Evolutionary conservation across 2,797 vertebrate species (phyloP).

Genomic region (Aphelocoma californica): DNA sequence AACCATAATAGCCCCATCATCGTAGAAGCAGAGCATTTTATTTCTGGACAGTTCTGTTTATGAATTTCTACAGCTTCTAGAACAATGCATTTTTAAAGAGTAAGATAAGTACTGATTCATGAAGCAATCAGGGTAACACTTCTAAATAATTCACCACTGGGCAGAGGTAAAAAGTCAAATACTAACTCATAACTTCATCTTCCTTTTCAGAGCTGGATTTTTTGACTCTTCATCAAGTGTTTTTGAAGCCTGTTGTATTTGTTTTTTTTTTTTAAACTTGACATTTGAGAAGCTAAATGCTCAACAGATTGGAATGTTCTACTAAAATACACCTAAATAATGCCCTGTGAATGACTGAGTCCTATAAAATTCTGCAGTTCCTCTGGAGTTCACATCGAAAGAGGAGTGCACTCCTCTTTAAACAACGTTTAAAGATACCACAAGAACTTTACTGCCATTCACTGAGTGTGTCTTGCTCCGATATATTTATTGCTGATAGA

Average conservation of each 20-base stretch:
- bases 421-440: constrained; percentile 34
- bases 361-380: background rate
- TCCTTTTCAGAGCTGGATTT: background rate
- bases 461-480: constrained; percentile 43
- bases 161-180: background rate
- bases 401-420: constrained; percentile 50
- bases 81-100: background rate
- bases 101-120: background rate
- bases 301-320: background rate
- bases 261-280: background rate
- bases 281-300: background rate
- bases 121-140: constrained; percentile 4
- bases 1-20: background rate
- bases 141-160: constrained; percentile 14
- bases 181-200: background rate
- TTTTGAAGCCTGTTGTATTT: background rate
- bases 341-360: background rate
- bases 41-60: background rate
- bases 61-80: background rate
- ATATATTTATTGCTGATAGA: constrained; percentile 46
- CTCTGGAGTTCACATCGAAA: background rate
- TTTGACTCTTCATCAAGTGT: background rate
- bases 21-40: background rate
- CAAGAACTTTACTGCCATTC: constrained; percentile 49
- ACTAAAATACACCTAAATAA: background rate